Evolutionary conservation across 1,140 invertebrate genomes (phyloP), one percentile per base, ranked within the genome.

Genomic region (Bombus terrestris): DNA sequence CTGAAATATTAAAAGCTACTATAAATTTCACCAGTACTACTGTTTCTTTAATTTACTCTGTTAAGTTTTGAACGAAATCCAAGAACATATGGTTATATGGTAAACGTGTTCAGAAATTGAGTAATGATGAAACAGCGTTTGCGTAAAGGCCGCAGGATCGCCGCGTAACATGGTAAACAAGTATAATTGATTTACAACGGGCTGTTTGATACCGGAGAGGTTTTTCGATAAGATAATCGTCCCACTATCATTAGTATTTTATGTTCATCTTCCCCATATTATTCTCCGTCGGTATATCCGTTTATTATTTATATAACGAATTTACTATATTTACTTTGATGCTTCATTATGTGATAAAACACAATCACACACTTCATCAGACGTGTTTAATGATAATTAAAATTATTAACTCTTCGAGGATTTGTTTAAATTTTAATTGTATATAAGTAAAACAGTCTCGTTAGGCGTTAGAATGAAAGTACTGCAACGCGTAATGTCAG

Each of bases 211-310:
- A 84, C 69, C 41, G 71, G 41, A 87, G 64, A 53, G 53, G 87
- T 75, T 10, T 80, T 57, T 37, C 81, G 86, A 88, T 88, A 83
- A 88, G 87, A 83, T 87, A 84, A 88, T 74, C 43, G 35, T 37
- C 18, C 28, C 35, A 57, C 47, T 75, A 74, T 78, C 41, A 25
- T 32, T 69, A 53, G 59, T n/a, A n/a, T 82, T 64, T 47, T n/a
- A 47, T 12, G 15, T 25, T 18, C 18, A 41, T 25, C 53, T 37
- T 62, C 18, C 12, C 22, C 25, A 32, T 25, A 47, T 57, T 43
- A 35, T 22, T 43, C 73, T 41, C 75, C 25, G 18, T 12, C 32
- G 37, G 35, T 59, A 32, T 66, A 81, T 32, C 22, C 35, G 43
- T 72, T 76, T 76, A 57, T 69, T n/a, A 6, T 25, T 32, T n/a